Percentiles rank a stretch among this genome's conserved stretches.
phyloP scores from a whole-genome alignment of 2,888 invertebrate species.

The Drosophila putrida region DNA sequence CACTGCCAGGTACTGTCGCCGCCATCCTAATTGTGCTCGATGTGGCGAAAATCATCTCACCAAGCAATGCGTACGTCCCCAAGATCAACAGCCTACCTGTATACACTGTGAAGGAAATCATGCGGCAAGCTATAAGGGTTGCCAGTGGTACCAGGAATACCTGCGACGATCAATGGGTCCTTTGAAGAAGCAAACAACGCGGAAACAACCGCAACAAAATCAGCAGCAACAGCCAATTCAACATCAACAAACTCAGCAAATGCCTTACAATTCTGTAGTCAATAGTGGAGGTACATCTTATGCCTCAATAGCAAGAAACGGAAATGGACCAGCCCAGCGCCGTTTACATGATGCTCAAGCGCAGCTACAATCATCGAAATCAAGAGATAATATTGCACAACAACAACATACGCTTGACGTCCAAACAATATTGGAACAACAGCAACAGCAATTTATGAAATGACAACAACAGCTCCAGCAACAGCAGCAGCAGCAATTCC shows the following conservation, averaged over 20 bases:
- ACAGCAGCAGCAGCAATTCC: not conserved
- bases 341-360: not conserved
- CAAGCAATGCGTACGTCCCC: conserved; percentile 5
- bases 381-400: not conserved
- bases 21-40: conserved; percentile 6
- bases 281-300: not conserved
- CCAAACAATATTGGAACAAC: not conserved
- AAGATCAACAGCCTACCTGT: conserved; percentile 15
- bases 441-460: conserved; percentile 1
- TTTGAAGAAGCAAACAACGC: not conserved
- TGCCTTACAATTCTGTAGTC: too few species aligned
- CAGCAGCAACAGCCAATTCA: not conserved
- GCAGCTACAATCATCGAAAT: not conserved
- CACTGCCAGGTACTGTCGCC: conserved; percentile 5
- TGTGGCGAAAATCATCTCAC: conserved; percentile 20
- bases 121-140: conserved; percentile 22
- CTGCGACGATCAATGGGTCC: conserved; percentile 12
- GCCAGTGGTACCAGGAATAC: conserved; percentile 13
- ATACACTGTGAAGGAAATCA: conserved; percentile 11
- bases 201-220: not conserved
- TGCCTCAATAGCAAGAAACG: not conserved
- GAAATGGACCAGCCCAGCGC: conserved; percentile 1
- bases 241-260: not conserved
- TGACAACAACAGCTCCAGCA: conserved; percentile 6
- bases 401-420: not conserved